These are phyloP conservation scores for Puma concolor DNA, from an alignment of 2,113 vertebrate genomes.

Conservation along the genomic window DNA sequence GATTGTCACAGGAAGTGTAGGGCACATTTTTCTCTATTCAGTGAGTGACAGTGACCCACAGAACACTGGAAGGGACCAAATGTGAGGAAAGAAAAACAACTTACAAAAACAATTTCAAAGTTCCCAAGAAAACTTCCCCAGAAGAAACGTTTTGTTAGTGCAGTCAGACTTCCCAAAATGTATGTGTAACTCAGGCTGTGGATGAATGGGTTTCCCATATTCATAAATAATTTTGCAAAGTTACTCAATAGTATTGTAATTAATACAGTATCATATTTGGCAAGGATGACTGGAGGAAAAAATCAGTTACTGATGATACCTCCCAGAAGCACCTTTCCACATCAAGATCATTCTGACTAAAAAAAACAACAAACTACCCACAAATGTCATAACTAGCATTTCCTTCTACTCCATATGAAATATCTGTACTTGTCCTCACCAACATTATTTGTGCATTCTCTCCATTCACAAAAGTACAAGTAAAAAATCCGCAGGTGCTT, in stretches of 20 bases:
- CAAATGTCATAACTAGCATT: not conserved
- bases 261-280: not conserved
- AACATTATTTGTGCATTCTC: not conserved
- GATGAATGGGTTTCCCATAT: not conserved
- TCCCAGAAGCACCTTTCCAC: constrained; percentile 23
- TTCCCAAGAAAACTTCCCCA: not conserved
- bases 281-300: not conserved
- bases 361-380: not conserved
- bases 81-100: not conserved
- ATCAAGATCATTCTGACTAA: not conserved
- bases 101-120: constrained; percentile 47
- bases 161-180: not conserved
- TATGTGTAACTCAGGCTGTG: not conserved
- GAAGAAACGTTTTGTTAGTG: constrained; percentile 7
- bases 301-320: not conserved
- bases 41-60: not conserved
- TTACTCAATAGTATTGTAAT: not conserved
- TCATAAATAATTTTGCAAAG: constrained; percentile 34
- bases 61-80: not conserved
- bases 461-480: constrained; percentile 30
- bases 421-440: not conserved
- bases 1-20: not conserved
- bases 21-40: not conserved
- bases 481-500: not conserved
- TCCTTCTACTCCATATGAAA: not conserved